These are phyloP conservation scores for Diachasmimorpha longicaudata DNA, from an alignment of 1,140 invertebrate species.

Conservation along the genomic window DNA sequence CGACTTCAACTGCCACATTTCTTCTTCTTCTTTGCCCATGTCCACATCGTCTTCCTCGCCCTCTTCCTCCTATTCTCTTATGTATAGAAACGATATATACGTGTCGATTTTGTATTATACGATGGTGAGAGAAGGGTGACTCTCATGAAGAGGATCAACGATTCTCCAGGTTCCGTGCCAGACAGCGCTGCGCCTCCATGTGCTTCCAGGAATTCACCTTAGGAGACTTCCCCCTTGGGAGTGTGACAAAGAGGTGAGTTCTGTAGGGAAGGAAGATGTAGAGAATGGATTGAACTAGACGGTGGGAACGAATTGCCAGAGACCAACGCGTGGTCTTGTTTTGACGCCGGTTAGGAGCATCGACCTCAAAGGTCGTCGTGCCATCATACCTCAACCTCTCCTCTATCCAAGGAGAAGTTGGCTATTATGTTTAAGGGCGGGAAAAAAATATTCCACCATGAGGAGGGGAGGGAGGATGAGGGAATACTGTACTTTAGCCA, in stretches of 20 bases:
- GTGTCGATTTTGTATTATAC: background rate
- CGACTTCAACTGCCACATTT: slow-evolving; percentile 6
- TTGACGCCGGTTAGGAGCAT: slow-evolving; percentile 55
- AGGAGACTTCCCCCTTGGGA: slow-evolving; percentile 30
- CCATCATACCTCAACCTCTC: slow-evolving; percentile 22
- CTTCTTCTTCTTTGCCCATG: slow-evolving; percentile 10
- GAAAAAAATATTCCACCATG: background rate
- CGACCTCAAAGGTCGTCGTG: slow-evolving; percentile 61
- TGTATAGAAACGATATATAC: background rate
- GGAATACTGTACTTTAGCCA: too few relatives aligned
- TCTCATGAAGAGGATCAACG: slow-evolving; percentile 31
- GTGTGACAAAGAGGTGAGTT: slow-evolving; percentile 28
- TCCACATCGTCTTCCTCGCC: slow-evolving; percentile 24
- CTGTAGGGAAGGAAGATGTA: slow-evolving; percentile 27
- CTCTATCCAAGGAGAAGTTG: background rate
- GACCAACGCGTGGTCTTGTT: slow-evolving; percentile 50
- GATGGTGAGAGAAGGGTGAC: background rate
- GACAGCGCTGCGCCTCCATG: slow-evolving; percentile 61
- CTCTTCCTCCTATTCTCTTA: slow-evolving; percentile 24
- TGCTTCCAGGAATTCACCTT: slow-evolving; percentile 50
- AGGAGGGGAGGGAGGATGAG: too few relatives aligned
- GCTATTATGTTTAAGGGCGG: background rate
- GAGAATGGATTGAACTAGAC: slow-evolving; percentile 50
- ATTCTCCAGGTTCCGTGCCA: slow-evolving; percentile 48
- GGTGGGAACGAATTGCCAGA: slow-evolving; percentile 53